Conservation (phyloP, 2,113 vertebrate genomes). For the Mormyrus lacerda region DNA sequence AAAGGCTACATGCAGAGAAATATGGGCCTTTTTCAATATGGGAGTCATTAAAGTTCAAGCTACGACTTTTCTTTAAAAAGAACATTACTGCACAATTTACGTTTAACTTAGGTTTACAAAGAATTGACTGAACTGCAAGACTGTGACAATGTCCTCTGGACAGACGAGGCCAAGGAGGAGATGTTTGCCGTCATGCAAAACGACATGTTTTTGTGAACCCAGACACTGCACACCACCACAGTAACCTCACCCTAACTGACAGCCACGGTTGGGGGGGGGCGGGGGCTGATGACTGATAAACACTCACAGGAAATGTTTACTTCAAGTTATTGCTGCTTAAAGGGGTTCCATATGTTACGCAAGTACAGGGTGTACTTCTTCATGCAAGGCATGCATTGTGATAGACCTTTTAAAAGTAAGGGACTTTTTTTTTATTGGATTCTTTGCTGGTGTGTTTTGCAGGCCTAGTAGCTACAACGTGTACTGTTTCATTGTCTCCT, state of each 20-base stretch:
- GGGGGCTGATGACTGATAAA: not conserved
- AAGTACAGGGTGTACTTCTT: not conserved
- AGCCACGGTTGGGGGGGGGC: not conserved
- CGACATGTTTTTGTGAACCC: not conserved
- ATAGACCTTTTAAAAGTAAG: not conserved
- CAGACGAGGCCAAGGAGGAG: not conserved
- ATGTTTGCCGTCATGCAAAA: not conserved
- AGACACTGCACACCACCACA: not conserved
- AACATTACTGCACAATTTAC: not conserved
- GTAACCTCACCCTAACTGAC: not conserved
- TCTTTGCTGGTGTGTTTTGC: not conserved
- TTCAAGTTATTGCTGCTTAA: not conserved
- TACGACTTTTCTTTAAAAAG: not conserved
- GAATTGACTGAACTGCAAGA: not conserved
- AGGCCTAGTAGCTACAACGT: not conserved
- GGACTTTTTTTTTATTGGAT: not conserved
- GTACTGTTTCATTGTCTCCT: not conserved
- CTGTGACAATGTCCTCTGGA: not conserved
- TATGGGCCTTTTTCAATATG: not conserved
- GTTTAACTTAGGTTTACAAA: not conserved
- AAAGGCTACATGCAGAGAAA: not conserved
- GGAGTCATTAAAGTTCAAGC: not conserved
- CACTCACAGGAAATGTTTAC: not conserved
- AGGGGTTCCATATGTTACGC: not conserved
- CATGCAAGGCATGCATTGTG: not conserved